Evolutionary conservation across 2,888 invertebrate species (phyloP), one percentile per base, ranked within the genome.

Genomic region (Deilephila elpenor): DNA sequence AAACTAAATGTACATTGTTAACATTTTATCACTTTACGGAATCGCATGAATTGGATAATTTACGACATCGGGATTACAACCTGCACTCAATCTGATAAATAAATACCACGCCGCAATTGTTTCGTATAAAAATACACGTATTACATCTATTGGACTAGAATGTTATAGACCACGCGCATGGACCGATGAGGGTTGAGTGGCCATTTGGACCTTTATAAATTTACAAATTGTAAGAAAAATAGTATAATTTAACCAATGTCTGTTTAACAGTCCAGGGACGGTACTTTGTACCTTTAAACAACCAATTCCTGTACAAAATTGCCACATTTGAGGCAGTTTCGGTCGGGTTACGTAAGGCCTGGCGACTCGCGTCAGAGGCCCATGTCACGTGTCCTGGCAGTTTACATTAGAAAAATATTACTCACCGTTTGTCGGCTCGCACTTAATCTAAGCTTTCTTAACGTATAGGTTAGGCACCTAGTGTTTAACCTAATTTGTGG

Each of bases 401-500:
- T 51, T 29, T 56, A 56, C 56, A 67, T 51, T 67, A 67, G 11
- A 67, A 67, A 67, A 67, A 67, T 67, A 67, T 64, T 34, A 72
- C 72, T 67, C 59, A 64, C 72, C 56, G 56, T 59, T 51, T n/a
- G 20, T 51, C 72, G 72, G 34, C 37, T 17, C 25, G 56, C 56
- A 56, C 56, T 72, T 72, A 72, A 14, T 56, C 72, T 67, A 56
- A 64, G 59, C 59, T 59, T 59, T 19, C 59, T 71, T 71, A 71
- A 64, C 72, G 56, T 20, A 67, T 44, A 67, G 29, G 37, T 64
- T 79, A 82, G 83, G 86, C 86, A 85, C 83, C 80, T 85, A 83
- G 81, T 84, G 81, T 83, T 79, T 73, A 79, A 73, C 67, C 78
- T 82, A 80, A 85, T 85, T 88, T 88, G 89, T 89, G 89, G 89